Evolutionary conservation across 2,888 invertebrate genomes (phyloP).

Genomic region (Globia sparganii): DNA sequence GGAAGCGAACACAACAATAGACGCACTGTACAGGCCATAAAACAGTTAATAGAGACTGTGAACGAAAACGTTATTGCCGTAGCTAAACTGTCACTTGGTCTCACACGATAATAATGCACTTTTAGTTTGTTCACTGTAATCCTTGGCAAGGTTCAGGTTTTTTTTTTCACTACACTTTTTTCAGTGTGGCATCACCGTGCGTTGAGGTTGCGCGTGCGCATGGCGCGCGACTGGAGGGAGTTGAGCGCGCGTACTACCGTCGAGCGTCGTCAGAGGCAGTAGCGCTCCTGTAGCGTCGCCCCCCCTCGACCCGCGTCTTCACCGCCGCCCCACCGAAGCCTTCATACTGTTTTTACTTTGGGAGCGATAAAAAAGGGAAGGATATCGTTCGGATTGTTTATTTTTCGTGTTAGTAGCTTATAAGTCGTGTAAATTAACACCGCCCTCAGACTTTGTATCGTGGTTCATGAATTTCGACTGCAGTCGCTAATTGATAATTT

Average conservation of each 20-base stretch:
- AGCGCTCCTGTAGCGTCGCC: conserved; percentile 86
- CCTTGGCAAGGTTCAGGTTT: conserved; percentile 74
- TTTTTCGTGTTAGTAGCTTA: conserved; percentile 89
- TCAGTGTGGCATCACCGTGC: conserved; percentile 71
- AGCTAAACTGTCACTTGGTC: conserved; percentile 74
- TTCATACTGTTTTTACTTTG: conserved; percentile 85
- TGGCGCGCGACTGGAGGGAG: conserved; percentile 86
- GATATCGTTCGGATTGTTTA: conserved; percentile 88
- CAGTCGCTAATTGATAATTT: conserved; percentile 79
- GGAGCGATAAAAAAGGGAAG: conserved; percentile 88
- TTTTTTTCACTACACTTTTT: conserved; percentile 69
- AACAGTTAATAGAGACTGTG: conserved; percentile 84
- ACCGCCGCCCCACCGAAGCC: conserved; percentile 77
- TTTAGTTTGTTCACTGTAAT: conserved; percentile 84
- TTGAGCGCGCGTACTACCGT: conserved; percentile 88
- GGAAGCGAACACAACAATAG: conserved; percentile 87
- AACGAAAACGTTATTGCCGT: conserved; percentile 77
- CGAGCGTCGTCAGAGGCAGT: conserved; percentile 86
- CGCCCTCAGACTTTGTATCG: conserved; percentile 79
- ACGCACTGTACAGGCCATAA: conserved; percentile 86
- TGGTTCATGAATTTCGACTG: conserved; percentile 80
- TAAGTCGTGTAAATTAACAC: conserved; percentile 89
- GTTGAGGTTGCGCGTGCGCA: conserved; percentile 85
- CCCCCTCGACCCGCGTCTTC: conserved; percentile 68
- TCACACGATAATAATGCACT: conserved; percentile 66